Evolutionary conservation across 2,888 invertebrate genomes (phyloP).

Genomic region (Conistra vaccinii): DNA sequence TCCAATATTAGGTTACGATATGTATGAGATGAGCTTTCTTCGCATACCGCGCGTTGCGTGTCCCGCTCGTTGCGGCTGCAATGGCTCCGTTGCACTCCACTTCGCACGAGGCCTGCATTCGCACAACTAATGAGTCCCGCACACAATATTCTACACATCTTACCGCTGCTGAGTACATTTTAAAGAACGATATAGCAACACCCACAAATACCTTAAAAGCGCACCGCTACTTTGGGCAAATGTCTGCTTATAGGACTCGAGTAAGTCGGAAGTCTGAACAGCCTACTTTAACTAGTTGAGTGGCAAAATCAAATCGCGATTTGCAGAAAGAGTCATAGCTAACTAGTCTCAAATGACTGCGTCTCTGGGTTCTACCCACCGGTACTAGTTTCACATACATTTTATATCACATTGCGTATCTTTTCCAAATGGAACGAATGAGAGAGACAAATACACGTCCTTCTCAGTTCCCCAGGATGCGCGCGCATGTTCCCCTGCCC

Average conservation of each 20-base stretch:
- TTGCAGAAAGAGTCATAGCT: conserved; percentile 24
- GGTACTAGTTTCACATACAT: conserved; percentile 37
- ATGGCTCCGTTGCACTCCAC: conserved; percentile 83
- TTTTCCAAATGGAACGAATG: conserved; percentile 31
- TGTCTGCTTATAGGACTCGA: neutral
- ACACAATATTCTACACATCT: conserved; percentile 59
- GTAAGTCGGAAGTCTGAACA: conserved; percentile 15
- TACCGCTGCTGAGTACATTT: conserved; percentile 41
- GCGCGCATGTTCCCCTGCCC: conserved; percentile 72
- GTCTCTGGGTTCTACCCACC: conserved; percentile 31
- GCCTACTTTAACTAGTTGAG: conserved; percentile 4
- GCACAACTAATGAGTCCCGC: conserved; percentile 72
- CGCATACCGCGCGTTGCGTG: conserved; percentile 86
- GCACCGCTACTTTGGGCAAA: neutral
- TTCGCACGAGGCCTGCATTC: conserved; percentile 81
- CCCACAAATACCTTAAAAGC: neutral
- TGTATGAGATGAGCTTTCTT: conserved; percentile 79
- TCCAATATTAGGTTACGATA: conserved; percentile 42
- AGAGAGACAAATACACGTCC: conserved; percentile 40
- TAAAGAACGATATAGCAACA: conserved; percentile 33
- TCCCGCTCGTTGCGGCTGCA: conserved; percentile 62
- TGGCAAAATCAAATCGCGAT: conserved; percentile 17
- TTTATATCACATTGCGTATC: conserved; percentile 47
- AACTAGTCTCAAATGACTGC: conserved; percentile 28
- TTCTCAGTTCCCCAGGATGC: conserved; percentile 65